Conservation (phyloP, 2,113 vertebrate genomes). For the Phrynocephalus versicolor region DNA sequence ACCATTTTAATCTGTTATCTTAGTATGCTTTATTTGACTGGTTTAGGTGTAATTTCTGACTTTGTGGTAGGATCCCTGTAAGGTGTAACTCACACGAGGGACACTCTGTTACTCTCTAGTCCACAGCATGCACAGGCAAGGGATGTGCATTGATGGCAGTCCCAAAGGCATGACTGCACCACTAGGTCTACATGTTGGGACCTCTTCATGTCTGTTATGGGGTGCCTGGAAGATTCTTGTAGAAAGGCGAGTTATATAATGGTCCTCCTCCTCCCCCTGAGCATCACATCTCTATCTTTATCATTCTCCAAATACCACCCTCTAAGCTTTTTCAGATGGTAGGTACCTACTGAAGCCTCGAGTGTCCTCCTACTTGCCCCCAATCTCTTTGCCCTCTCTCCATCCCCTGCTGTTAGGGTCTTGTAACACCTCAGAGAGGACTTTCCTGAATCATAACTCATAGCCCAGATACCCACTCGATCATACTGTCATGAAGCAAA, state of each 20-base stretch:
- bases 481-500: background rate
- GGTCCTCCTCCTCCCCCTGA: background rate
- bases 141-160: too few relatives aligned
- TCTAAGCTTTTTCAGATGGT: too few relatives aligned
- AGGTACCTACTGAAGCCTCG: background rate
- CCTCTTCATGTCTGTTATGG: background rate
- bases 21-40: too few relatives aligned
- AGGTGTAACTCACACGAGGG: too few relatives aligned
- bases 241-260: background rate
- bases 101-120: too few relatives aligned
- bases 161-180: too few relatives aligned
- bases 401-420: background rate
- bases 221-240: background rate
- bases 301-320: background rate
- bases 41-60: too few relatives aligned
- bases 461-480: background rate
- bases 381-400: background rate
- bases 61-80: too few relatives aligned
- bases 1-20: too few relatives aligned
- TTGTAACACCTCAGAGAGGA: background rate
- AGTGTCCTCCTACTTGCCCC: too few relatives aligned
- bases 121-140: too few relatives aligned
- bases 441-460: background rate
- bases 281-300: background rate
- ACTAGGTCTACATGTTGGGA: background rate